Conservation (phyloP, 2,888 invertebrate genomes). For the Bembecia ichneumoniformis region DNA sequence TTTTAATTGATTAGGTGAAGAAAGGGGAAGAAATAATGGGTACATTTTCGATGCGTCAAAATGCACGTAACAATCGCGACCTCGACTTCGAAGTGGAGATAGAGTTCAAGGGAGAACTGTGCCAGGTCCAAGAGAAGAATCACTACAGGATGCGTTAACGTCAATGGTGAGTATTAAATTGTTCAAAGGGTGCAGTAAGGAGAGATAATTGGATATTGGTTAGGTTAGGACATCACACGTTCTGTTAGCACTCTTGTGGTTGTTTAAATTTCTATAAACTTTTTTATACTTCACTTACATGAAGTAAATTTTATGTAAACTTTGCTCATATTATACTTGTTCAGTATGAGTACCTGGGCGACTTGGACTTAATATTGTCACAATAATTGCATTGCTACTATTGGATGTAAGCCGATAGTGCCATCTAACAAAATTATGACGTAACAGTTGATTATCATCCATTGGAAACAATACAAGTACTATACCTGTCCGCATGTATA, state of each 20-base stretch:
- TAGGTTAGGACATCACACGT: not conserved
- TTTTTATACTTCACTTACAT: too few species aligned
- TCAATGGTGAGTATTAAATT: not conserved
- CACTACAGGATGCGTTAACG: slow-evolving; percentile 91
- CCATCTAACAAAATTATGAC: too few species aligned
- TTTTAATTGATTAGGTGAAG: slow-evolving; percentile 72
- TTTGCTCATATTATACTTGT: too few species aligned
- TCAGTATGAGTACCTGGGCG: too few species aligned
- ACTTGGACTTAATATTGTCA: too few species aligned
- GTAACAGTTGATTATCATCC: too few species aligned
- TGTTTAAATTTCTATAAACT: not conserved
- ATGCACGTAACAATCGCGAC: slow-evolving; percentile 96
- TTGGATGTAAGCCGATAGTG: too few species aligned
- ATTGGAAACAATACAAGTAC: too few species aligned
- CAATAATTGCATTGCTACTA: too few species aligned
- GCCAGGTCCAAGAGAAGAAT: slow-evolving; percentile 87
- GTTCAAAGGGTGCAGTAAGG: slow-evolving; percentile 6
- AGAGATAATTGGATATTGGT: slow-evolving; percentile 3
- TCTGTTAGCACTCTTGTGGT: slow-evolving; percentile 1
- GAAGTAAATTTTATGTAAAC: too few species aligned
- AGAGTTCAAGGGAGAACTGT: slow-evolving; percentile 91
- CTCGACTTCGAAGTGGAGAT: slow-evolving; percentile 95
- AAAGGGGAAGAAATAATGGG: slow-evolving; percentile 95
- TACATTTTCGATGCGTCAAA: slow-evolving; percentile 93
- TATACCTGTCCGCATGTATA: too few species aligned